phyloP scores from a whole-genome alignment of 2,888 invertebrate genomes.

The Diarsia dahlii region DNA sequence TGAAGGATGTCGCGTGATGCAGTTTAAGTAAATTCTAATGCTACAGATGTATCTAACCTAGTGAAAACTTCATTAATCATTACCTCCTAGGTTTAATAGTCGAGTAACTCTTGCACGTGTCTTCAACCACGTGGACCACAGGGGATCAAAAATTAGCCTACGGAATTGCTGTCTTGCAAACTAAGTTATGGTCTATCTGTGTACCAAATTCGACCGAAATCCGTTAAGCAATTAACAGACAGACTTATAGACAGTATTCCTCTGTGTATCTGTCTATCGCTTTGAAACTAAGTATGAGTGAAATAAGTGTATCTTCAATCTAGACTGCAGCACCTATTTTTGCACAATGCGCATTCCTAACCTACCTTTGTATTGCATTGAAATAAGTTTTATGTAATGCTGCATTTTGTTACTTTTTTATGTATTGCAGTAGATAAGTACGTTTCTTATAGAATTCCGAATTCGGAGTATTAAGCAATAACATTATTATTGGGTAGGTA shows the following conservation, averaged over 20 bases:
- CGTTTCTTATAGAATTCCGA: neutral
- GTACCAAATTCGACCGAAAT: neutral
- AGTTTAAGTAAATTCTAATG: neutral
- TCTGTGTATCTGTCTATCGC: neutral
- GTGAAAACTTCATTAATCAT: neutral
- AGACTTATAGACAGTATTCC: neutral
- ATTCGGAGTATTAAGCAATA: constrained; percentile 2
- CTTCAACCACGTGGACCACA: neutral
- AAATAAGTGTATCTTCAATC: neutral
- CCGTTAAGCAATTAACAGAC: neutral
- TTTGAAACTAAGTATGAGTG: neutral
- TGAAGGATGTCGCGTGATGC: neutral
- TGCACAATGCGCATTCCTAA: neutral
- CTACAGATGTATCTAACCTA: neutral
- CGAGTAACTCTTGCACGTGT: neutral
- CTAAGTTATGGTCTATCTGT: neutral
- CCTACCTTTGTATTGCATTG: constrained; percentile 1
- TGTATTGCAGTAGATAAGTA: neutral
- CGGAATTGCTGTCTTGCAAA: neutral
- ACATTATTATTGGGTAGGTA: neutral
- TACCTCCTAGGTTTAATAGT: no score
- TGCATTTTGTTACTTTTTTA: neutral
- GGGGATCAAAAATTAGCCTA: neutral
- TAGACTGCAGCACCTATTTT: neutral
- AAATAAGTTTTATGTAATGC: constrained; percentile 8